Evolutionary conservation across 2,113 vertebrate genomes (phyloP).

Genomic region (Megaleporinus macrocephalus): DNA sequence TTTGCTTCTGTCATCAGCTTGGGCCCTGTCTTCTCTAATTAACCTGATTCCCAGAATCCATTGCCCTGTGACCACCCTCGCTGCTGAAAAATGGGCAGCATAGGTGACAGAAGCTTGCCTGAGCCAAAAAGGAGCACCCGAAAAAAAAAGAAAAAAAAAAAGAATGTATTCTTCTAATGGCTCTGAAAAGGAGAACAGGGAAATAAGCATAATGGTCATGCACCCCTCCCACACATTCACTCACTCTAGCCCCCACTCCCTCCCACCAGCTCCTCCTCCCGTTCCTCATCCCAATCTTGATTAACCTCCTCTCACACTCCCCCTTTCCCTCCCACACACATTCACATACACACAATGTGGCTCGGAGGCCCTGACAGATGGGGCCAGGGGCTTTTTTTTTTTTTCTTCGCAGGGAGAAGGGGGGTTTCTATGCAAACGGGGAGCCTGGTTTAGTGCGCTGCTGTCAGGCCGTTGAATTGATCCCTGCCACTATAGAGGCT

Average conservation of each 20-base stretch:
- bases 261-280: conserved; percentile 66
- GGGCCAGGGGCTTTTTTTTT: conserved; percentile 76
- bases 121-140: conserved; percentile 67
- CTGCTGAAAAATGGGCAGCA: conserved; percentile 82
- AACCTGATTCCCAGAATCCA: conserved; percentile 83
- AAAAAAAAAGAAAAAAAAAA: conserved; percentile 77
- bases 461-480: conserved; percentile 83
- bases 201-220: conserved; percentile 85
- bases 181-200: conserved; percentile 78
- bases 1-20: conserved; percentile 72
- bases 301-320: conserved; percentile 77
- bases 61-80: conserved; percentile 78
- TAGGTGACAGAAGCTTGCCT: conserved; percentile 77
- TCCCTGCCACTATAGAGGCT: conserved; percentile 79
- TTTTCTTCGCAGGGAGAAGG: conserved; percentile 27
- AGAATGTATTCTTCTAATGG: conserved; percentile 80
- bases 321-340: conserved; percentile 78
- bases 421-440: conserved; percentile 78
- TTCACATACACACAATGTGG: conserved; percentile 79
- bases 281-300: conserved; percentile 78
- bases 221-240: conserved; percentile 78
- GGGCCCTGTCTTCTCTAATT: conserved; percentile 80
- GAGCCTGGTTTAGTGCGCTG: conserved; percentile 80
- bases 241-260: conserved; percentile 50
- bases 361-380: conserved; percentile 85